Evolutionary conservation across 2,888 invertebrate genomes (phyloP).

Genomic region (Melangyna quadrimaculata): DNA sequence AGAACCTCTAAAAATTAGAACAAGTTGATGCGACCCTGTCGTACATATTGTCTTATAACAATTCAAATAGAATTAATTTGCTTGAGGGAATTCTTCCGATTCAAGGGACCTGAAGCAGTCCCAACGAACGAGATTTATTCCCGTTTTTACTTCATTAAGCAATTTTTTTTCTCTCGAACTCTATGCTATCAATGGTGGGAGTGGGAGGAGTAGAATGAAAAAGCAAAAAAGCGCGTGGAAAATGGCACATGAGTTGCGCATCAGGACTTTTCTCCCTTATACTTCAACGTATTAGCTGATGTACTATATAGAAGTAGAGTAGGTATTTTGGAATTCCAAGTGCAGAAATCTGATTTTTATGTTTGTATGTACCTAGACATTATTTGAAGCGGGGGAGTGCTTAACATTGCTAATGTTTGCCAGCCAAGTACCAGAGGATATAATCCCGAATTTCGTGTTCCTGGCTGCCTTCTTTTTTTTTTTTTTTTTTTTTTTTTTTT

Average conservation of each 20-base stretch:
- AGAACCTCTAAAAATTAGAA: neutral
- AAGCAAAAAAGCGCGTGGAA: constrained; percentile 44
- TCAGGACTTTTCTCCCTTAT: neutral
- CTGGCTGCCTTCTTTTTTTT: neutral
- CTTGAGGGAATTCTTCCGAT: constrained; percentile 57
- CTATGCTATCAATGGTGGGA: neutral
- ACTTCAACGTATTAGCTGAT: neutral
- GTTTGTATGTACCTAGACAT: constrained; percentile 4
- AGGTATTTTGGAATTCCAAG: constrained; percentile 41
- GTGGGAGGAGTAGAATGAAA: neutral
- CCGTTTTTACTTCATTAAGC: constrained; percentile 71
- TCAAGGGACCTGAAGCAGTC: constrained; percentile 27
- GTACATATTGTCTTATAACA: constrained; percentile 38
- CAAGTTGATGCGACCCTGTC: neutral
- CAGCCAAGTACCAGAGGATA: constrained; percentile 25
- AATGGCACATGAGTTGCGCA: constrained; percentile 53
- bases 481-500: neutral
- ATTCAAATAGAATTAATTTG: constrained; percentile 71
- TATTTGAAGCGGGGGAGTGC: neutral
- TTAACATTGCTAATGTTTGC: constrained; percentile 38
- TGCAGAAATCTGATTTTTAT: constrained; percentile 50
- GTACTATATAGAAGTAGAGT: neutral
- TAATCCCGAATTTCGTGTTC: constrained; percentile 17
- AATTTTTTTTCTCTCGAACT: constrained; percentile 46
- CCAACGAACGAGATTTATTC: constrained; percentile 60